Base-by-base conservation (phyloP, 2,888 invertebrate species). In the Augochlorella aurata region DNA sequence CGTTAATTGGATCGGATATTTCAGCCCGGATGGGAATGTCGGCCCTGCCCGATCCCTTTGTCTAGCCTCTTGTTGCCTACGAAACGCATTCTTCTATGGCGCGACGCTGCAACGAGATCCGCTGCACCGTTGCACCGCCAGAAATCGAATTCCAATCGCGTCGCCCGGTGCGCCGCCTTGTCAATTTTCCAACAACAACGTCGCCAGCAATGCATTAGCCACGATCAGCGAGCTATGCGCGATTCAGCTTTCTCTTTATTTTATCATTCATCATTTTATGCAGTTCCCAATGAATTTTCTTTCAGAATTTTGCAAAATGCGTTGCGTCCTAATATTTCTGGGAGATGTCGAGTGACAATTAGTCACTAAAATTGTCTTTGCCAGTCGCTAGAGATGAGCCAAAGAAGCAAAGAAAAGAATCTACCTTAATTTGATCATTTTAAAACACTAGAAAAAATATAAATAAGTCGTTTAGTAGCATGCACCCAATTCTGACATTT, bases 1-100 rank as follows among this genome's bases (percentile, higher is more conserved):
- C 78, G 82, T 86, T 89, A 89, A 89, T 89, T 88, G 87, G 86
- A 87, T 88, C 85, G 80, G 81, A 85, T 82, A 88, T 84, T 88
- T 88, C 85, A 86, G 81, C 76, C 79, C 70, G 80, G 77, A 76
- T 75, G 82, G 79, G 85, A 88, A 83, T 81, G 85, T 74, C 84
- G 81, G 85, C 78, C 80, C 74, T 78, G 81, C 81, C 81, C 68
- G 73, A 68, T 83, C 77, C 83, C 83, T 87, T 87, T 87, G 87
- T 86, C 85, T 85, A 86, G 79, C 29, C 61, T 83, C 67, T 18
- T 66, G 68, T 75, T 68, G 70, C 65, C 81, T 79, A 84, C 82
- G 82, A 78, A 79, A 77, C 78, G 85, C 74, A 78, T 84, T 86
- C 76, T 83, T 83, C 70, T n/a, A 12, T 52, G 74, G 54, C 63